A percentile compares a stretch with the other conserved stretches of the same genome.
Evolutionary conservation across 2,797 vertebrate species (phyloP).

Genomic region (Xenentodon cancila): DNA sequence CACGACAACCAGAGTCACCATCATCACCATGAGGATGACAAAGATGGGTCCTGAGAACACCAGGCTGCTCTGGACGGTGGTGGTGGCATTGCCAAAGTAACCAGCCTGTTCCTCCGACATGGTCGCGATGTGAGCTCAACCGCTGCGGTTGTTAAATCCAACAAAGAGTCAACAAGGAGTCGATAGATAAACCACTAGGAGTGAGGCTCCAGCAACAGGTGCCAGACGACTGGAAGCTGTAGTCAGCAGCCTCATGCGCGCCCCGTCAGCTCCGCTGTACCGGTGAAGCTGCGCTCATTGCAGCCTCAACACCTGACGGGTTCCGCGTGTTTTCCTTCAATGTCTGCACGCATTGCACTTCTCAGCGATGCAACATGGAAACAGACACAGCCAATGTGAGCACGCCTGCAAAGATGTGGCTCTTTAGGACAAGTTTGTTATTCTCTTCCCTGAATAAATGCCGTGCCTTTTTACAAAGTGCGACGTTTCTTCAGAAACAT

Average conservation of each 20-base stretch:
- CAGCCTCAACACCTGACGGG: slow-evolving; percentile 15
- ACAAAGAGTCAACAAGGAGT: slow-evolving; percentile 4
- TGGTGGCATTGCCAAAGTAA: slow-evolving; percentile 59
- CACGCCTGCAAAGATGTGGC: not conserved
- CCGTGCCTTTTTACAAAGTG: too few species aligned
- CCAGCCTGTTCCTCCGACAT: slow-evolving; percentile 65
- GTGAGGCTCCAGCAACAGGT: slow-evolving; percentile 62
- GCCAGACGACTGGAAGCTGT: slow-evolving; percentile 18
- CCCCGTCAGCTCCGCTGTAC: slow-evolving; percentile 14
- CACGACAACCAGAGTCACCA: slow-evolving; percentile 83
- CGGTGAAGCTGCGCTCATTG: slow-evolving; percentile 19
- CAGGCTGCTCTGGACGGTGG: slow-evolving; percentile 56
- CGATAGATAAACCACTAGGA: not conserved
- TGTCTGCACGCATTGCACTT: not conserved
- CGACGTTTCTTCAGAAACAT: too few species aligned
- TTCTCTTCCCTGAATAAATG: not conserved
- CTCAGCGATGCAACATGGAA: not conserved
- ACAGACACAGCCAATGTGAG: too few species aligned
- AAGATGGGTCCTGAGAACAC: slow-evolving; percentile 68
- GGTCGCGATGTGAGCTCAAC: slow-evolving; percentile 25
- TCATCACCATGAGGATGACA: slow-evolving; percentile 82
- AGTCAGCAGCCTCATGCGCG: slow-evolving; percentile 26
- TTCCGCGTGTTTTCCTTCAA: slow-evolving; percentile 8
- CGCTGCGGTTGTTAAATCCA: slow-evolving; percentile 31
- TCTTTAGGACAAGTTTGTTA: not conserved